Evolutionary conservation across 2,797 vertebrate genomes (phyloP).

Genomic region (Jordanella pulchra): DNA sequence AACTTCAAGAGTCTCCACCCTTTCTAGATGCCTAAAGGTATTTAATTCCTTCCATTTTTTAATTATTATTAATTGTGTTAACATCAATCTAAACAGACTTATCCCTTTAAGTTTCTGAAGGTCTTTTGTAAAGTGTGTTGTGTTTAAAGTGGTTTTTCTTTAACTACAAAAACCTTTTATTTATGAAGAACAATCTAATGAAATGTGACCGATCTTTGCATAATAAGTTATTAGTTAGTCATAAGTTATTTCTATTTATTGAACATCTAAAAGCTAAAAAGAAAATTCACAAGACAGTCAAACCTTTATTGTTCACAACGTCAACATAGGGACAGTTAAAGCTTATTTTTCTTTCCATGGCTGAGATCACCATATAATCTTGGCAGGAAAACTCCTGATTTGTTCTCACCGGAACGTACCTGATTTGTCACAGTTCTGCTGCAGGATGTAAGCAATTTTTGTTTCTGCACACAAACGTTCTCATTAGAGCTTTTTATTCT

Average conservation of each 20-base stretch:
- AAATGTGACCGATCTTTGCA: too few species aligned
- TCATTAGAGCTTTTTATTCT: neutral
- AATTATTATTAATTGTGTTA: too few species aligned
- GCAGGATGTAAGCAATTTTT: neutral
- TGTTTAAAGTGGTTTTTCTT: too few species aligned
- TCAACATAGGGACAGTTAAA: neutral
- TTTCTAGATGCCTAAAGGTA: too few species aligned
- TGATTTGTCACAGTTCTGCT: constrained; percentile 13
- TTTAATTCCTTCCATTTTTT: too few species aligned
- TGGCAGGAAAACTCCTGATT: neutral
- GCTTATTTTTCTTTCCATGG: neutral
- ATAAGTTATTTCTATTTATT: too few species aligned
- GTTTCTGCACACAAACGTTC: neutral
- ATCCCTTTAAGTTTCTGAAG: neutral
- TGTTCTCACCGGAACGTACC: neutral
- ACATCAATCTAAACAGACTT: too few species aligned
- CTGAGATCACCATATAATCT: neutral
- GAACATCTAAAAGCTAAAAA: too few species aligned
- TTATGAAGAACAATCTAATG: too few species aligned
- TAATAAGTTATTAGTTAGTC: too few species aligned
- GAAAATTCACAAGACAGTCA: neutral
- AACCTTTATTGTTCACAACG: neutral
- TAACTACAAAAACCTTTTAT: too few species aligned
- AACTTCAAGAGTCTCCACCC: too few species aligned
- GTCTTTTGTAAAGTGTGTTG: neutral